Conservation (phyloP, 2,888 invertebrate species). For the Philonicus albiceps region DNA sequence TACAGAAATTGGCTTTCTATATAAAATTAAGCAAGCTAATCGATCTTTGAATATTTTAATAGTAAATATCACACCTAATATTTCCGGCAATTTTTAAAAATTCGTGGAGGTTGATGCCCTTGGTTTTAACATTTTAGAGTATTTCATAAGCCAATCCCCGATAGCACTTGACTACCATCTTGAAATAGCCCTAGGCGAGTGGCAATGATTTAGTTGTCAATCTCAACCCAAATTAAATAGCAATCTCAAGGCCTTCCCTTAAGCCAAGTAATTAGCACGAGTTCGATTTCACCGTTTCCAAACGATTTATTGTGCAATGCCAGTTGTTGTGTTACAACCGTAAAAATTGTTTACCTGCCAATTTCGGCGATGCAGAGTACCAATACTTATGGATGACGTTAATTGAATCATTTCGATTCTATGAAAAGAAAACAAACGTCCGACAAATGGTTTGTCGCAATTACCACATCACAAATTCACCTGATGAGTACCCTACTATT, state of each 20-base stretch:
- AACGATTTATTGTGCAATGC: not conserved
- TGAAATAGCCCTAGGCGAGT: not conserved
- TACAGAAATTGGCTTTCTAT: not conserved
- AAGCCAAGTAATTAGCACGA: not conserved
- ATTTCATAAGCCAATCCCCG: not conserved
- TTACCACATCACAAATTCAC: not conserved
- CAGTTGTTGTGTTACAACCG: not conserved
- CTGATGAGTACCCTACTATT: not conserved
- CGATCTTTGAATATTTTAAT: not conserved
- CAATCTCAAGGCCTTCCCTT: not conserved
- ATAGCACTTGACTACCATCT: not conserved
- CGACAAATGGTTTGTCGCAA: not conserved
- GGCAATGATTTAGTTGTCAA: not conserved
- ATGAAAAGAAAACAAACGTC: not conserved
- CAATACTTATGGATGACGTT: not conserved
- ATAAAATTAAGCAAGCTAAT: not conserved
- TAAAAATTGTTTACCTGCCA: not conserved
- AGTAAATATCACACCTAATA: not conserved
- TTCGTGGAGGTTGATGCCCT: not conserved
- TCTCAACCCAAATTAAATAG: not conserved
- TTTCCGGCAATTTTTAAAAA: not conserved
- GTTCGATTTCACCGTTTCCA: not conserved
- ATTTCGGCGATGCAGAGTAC: not conserved
- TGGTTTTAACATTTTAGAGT: not conserved
- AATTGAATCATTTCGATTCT: not conserved